A percentile compares a stretch with the other conserved stretches of the same genome.
Evolutionary conservation across 1,140 invertebrate species (phyloP).

Genomic region (Magallana gigas): DNA sequence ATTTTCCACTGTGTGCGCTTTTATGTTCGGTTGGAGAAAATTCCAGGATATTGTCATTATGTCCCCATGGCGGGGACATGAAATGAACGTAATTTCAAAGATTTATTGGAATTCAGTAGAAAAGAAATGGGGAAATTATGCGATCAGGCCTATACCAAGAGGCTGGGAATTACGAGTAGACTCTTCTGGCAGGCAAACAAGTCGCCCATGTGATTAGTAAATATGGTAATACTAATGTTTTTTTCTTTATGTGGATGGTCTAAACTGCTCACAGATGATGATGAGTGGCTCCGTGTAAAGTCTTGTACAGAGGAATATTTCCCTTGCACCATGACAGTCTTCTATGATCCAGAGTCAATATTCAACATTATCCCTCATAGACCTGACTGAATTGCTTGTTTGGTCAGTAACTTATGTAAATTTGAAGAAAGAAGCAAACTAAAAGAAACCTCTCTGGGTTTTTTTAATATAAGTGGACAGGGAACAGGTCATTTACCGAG

Average conservation of each 20-base stretch:
- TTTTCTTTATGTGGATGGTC: neutral
- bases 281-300: neutral
- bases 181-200: neutral
- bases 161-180: neutral
- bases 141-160: neutral
- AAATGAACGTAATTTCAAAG: constrained; percentile 35
- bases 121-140: constrained; percentile 17
- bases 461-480: too few species aligned
- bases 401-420: constrained; percentile 16
- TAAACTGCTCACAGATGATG: neutral
- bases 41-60: constrained; percentile 8
- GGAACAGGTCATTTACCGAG: too few species aligned
- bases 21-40: constrained; percentile 17
- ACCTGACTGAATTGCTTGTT: neutral
- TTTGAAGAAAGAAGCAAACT: neutral
- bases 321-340: neutral
- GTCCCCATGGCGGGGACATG: neutral
- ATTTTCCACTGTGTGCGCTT: neutral
- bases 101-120: constrained; percentile 33
- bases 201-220: constrained; percentile 32
- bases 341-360: neutral
- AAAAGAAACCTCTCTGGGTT: too few species aligned
- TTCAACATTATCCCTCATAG: neutral
- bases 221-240: constrained; percentile 18
- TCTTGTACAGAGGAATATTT: neutral